phyloP scores from a whole-genome alignment of 2,888 invertebrate genomes.

The Tanypteryx hageni region DNA sequence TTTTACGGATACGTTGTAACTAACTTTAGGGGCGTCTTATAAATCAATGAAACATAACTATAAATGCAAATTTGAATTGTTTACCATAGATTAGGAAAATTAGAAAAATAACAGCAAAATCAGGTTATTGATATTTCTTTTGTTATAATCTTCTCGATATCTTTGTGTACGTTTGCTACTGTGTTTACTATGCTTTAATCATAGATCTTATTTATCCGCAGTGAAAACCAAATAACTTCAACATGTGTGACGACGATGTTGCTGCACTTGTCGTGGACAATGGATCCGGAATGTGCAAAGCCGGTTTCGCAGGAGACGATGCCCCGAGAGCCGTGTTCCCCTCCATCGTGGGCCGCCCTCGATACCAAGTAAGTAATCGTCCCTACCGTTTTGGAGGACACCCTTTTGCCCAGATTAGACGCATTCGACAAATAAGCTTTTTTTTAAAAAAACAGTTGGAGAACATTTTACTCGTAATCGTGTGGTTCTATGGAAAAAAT shows the following conservation, averaged over 20 bases:
- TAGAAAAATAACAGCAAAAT: background rate
- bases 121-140: too few species aligned
- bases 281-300: slow-evolving; percentile 86
- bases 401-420: background rate
- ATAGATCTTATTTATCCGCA: background rate
- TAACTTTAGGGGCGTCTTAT: background rate
- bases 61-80: background rate
- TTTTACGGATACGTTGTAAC: too few species aligned
- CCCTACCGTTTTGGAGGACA: background rate
- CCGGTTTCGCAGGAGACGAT: slow-evolving; percentile 86
- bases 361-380: slow-evolving; percentile 78
- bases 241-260: slow-evolving; percentile 86
- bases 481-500: background rate
- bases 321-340: slow-evolving; percentile 86
- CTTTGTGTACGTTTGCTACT: background rate
- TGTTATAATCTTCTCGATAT: background rate
- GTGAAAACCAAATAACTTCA: background rate
- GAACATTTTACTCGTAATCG: background rate
- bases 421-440: too few species aligned
- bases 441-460: too few species aligned
- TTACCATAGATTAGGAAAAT: background rate
- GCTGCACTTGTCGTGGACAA: slow-evolving; percentile 86
- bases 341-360: slow-evolving; percentile 84
- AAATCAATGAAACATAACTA: background rate
- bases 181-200: background rate